These are phyloP conservation scores for Peromyscus polionotus DNA, from an alignment of 2,113 vertebrate species.

Conservation along the genomic window DNA sequence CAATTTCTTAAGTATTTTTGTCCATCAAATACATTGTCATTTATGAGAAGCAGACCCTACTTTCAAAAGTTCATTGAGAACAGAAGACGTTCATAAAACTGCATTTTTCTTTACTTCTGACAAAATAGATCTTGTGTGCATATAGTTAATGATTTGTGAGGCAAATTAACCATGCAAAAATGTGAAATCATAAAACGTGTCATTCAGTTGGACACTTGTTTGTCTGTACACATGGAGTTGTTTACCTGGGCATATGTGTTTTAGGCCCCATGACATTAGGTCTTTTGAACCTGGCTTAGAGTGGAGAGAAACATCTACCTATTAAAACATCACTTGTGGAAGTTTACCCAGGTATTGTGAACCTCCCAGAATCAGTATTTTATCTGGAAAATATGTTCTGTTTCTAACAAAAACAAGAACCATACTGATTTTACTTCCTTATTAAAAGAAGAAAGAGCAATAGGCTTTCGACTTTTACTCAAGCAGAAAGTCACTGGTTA, in stretches of 20 bases:
- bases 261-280: neutral
- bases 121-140: neutral
- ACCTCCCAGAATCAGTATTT: neutral
- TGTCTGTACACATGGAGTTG: neutral
- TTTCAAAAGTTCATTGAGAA: neutral
- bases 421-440: neutral
- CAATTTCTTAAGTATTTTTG: neutral
- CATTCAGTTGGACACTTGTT: neutral
- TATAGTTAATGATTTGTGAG: neutral
- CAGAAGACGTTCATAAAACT: neutral
- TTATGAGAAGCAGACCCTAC: neutral
- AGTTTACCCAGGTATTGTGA: neutral
- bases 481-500: neutral
- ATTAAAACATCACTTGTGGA: neutral
- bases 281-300: neutral
- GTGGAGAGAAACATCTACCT: neutral
- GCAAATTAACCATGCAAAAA: neutral
- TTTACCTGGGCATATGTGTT: neutral
- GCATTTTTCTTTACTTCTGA: neutral
- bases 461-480: neutral
- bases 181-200: neutral
- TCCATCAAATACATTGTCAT: neutral
- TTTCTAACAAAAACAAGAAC: neutral
- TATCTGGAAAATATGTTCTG: neutral
- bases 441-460: neutral